Evolutionary conservation across 2,113 vertebrate species (phyloP).

Genomic region (Grammomys dolichurus): DNA sequence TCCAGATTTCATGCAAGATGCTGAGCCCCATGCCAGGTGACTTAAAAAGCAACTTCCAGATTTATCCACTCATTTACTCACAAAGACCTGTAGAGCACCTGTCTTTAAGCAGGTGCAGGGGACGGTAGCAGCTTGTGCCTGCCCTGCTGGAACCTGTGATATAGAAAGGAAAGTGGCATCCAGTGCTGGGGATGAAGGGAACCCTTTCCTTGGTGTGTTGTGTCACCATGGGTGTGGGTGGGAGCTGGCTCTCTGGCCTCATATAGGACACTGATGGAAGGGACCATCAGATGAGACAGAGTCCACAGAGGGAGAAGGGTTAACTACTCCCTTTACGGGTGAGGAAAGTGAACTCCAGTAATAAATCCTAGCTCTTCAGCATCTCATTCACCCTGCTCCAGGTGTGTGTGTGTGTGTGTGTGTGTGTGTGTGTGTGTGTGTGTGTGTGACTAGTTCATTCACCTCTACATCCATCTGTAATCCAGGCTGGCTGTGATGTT

Average conservation of each 20-base stretch:
- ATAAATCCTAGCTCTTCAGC: neutral
- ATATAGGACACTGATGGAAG: neutral
- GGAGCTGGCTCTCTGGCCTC: neutral
- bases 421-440: neutral
- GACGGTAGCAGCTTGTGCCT: neutral
- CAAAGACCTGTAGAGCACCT: neutral
- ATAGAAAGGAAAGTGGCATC: neutral
- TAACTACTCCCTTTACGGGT: neutral
- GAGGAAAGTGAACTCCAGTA: neutral
- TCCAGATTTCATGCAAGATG: neutral
- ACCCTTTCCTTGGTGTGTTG: neutral
- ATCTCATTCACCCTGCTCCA: neutral
- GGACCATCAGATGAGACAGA: neutral
- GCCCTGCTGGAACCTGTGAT: neutral
- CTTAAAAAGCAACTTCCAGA: constrained; percentile 8
- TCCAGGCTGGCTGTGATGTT: constrained; percentile 53
- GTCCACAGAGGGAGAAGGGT: rapidly evolving
- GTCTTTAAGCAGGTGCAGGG: neutral
- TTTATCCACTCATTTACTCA: neutral
- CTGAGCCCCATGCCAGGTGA: neutral
- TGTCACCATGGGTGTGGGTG: neutral
- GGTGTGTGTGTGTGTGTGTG: neutral
- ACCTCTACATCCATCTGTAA: constrained; percentile 45
- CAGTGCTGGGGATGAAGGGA: neutral
- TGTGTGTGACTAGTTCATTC: neutral